Conservation (phyloP, 2,113 vertebrate species). For the Shinisaurus crocodilurus region DNA sequence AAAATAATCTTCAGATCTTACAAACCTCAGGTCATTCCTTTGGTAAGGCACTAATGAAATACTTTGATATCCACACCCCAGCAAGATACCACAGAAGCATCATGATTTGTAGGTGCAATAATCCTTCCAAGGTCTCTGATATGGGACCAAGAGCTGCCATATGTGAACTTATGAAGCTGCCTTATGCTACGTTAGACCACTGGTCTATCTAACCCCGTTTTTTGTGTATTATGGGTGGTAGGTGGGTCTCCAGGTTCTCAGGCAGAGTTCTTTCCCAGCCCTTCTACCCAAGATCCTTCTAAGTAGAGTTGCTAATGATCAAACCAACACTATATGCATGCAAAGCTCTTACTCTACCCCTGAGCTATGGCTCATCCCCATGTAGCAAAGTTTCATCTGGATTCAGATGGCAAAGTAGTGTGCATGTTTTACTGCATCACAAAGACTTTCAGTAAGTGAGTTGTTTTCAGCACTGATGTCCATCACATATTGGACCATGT, state of each 20-base stretch:
- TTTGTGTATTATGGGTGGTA: not conserved
- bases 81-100: not conserved
- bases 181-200: not conserved
- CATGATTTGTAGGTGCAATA: not conserved
- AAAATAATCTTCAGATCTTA: not conserved
- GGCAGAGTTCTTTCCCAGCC: not conserved
- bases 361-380: not conserved
- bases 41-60: not conserved
- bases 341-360: not conserved
- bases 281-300: not conserved
- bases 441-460: not conserved
- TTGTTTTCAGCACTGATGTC: not conserved
- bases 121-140: not conserved
- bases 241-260: not conserved
- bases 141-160: not conserved
- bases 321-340: not conserved
- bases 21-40: not conserved
- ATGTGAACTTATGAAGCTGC: not conserved
- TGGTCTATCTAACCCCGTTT: not conserved
- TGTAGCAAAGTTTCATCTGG: not conserved
- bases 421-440: not conserved
- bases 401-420: not conserved
- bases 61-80: not conserved
- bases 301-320: not conserved
- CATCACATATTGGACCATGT: not conserved